Evolutionary conservation across 2,888 invertebrate genomes (phyloP).

Genomic region (Taenaris catops): DNA sequence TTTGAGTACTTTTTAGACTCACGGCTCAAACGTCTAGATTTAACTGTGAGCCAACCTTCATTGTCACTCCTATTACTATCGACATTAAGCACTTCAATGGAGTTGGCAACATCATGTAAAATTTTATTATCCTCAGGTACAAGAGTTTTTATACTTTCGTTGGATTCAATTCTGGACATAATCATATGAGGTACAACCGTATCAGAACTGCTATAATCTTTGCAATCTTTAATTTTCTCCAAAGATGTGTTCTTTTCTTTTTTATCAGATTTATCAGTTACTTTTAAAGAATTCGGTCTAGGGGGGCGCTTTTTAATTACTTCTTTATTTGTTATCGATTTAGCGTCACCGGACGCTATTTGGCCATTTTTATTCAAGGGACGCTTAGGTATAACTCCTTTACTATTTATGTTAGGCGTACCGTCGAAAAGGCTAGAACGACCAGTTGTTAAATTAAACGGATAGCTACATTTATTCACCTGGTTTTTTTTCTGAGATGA

Average conservation of each 20-base stretch:
- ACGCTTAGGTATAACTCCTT: conserved; percentile 30
- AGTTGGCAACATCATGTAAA: conserved; percentile 50
- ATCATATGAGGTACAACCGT: conserved; percentile 71
- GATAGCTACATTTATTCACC: conserved; percentile 69
- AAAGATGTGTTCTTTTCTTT: conserved; percentile 42
- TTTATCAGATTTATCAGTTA: conserved; percentile 51
- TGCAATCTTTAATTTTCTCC: conserved; percentile 52
- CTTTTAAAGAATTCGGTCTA: conserved; percentile 51
- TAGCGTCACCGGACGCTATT: conserved; percentile 54
- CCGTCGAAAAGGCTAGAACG: conserved; percentile 64
- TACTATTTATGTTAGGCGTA: conserved; percentile 32
- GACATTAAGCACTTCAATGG: conserved; percentile 71
- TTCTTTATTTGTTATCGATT: conserved; percentile 38
- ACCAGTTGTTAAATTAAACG: conserved; percentile 72
- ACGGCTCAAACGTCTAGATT: conserved; percentile 82
- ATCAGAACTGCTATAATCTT: conserved; percentile 77
- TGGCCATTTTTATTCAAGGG: conserved; percentile 39
- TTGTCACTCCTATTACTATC: conserved; percentile 58
- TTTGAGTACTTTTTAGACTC: conserved; percentile 81
- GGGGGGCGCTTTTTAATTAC: conserved; percentile 49
- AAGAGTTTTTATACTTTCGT: conserved; percentile 68
- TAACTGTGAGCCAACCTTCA: conserved; percentile 95
- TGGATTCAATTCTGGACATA: conserved; percentile 68
- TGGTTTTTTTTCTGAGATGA: conserved; percentile 50
- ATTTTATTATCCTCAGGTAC: conserved; percentile 57